Conservation (phyloP, 2,797 vertebrate species). For the Hapalemur alaotrensis region DNA sequence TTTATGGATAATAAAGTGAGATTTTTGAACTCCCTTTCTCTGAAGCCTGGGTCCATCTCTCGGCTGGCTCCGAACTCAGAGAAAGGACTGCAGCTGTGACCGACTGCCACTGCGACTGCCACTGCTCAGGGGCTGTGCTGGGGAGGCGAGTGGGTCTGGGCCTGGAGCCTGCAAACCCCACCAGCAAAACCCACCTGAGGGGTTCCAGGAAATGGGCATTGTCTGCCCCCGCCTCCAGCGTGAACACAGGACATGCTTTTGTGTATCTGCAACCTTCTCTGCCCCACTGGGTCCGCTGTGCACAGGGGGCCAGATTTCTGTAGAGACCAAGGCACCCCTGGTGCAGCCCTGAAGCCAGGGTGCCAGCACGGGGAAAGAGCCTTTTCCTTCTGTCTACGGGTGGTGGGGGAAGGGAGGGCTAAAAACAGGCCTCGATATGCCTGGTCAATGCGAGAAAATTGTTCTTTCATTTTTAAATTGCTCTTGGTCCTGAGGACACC, state of each 20-base stretch:
- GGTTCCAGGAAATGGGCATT: neutral
- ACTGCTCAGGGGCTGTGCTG: no score
- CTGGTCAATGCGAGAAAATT: constrained; percentile 12
- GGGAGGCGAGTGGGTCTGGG: no score
- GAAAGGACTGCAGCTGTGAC: neutral
- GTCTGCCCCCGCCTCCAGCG: neutral
- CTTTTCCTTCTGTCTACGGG: neutral
- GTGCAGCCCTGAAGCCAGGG: neutral
- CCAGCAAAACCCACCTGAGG: neutral
- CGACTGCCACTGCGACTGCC: no score
- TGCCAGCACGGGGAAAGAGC: fast-evolving
- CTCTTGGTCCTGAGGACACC: neutral
- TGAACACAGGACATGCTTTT: neutral
- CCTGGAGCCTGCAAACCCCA: neutral
- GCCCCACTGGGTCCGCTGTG: fast-evolving
- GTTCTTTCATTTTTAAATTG: neutral
- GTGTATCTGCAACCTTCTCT: neutral
- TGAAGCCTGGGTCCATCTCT: neutral
- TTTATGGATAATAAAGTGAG: neutral
- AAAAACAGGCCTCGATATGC: neutral
- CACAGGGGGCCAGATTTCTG: neutral
- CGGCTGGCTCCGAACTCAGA: neutral
- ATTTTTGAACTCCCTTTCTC: neutral
- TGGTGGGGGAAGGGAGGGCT: fast-evolving
- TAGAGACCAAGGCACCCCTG: neutral